These are phyloP conservation scores for Heterotilapia buettikoferi DNA, from an alignment of 2,113 vertebrate genomes.

Conservation along the genomic window DNA sequence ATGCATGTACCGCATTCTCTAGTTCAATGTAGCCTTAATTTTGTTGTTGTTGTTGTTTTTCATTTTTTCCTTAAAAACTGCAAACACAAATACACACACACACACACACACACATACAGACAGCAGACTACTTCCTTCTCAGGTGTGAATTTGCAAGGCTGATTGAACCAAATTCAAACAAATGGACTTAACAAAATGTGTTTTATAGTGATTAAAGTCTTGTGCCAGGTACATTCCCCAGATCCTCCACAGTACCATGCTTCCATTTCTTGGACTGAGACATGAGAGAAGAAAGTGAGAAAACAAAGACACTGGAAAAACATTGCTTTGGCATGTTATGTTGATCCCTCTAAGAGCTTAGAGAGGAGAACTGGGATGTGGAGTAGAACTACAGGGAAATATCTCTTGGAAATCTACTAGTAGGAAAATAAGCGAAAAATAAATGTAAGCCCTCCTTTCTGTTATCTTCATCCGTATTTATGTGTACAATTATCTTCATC, in stretches of 20 bases:
- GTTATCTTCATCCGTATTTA: constrained; percentile 24
- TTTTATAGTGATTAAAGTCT: constrained; percentile 46
- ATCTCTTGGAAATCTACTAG: constrained; percentile 31
- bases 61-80: background rate
- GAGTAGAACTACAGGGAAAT: constrained; percentile 29
- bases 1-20: background rate
- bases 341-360: constrained; percentile 32
- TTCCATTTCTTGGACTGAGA: constrained; percentile 30
- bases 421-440: constrained; percentile 40
- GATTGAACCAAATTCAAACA: constrained; percentile 29
- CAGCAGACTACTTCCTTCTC: background rate
- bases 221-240: constrained; percentile 36
- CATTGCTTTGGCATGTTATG: constrained; percentile 18
- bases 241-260: constrained; percentile 20
- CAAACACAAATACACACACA: background rate
- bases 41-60: background rate
- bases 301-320: constrained; percentile 46
- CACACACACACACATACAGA: background rate
- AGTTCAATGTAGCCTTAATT: background rate
- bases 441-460: constrained; percentile 20
- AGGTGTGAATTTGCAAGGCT: background rate
- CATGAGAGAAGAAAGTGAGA: constrained; percentile 9
- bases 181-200: constrained; percentile 11
- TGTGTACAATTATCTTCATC: background rate
- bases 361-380: constrained; percentile 5